Percentiles rank a stretch among this genome's conserved stretches.
phyloP scores from a whole-genome alignment of 2,113 vertebrate genomes.

The Dendropsophus ebraccatus region DNA sequence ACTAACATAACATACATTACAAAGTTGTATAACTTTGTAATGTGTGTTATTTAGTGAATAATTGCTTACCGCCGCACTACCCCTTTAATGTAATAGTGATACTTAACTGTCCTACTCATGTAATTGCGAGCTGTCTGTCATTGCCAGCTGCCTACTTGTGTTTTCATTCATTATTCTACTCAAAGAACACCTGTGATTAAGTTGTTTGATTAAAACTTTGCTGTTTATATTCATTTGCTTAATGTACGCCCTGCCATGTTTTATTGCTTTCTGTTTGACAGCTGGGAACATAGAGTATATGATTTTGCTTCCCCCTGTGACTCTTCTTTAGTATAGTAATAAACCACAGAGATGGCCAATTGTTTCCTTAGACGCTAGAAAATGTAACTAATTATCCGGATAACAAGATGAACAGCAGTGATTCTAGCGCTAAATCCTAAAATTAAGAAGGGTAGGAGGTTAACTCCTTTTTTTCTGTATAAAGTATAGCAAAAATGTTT shows the following conservation, averaged over 20 bases:
- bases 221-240: slow-evolving; percentile 43
- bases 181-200: slow-evolving; percentile 38
- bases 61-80: too few species aligned
- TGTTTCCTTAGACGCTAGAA: slow-evolving; percentile 20
- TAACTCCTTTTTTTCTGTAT: slow-evolving; percentile 20
- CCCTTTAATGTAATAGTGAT: slow-evolving; percentile 11
- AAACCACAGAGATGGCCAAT: not conserved
- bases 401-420: slow-evolving; percentile 29
- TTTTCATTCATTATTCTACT: slow-evolving; percentile 3
- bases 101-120: slow-evolving; percentile 12
- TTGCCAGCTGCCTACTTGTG: slow-evolving; percentile 19
- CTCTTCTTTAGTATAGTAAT: slow-evolving; percentile 1
- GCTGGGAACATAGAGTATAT: slow-evolving; percentile 27
- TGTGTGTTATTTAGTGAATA: too few species aligned
- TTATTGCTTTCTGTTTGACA: slow-evolving; percentile 37
- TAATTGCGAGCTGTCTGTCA: slow-evolving; percentile 15
- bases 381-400: slow-evolving; percentile 37
- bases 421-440: not conserved
- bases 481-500: slow-evolving; percentile 41
- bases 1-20: too few species aligned
- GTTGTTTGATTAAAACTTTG: slow-evolving; percentile 26
- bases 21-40: too few species aligned
- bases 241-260: slow-evolving; percentile 31
- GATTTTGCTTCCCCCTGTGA: slow-evolving; percentile 10
- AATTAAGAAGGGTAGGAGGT: slow-evolving; percentile 37